A percentile compares a stretch with the other conserved stretches of the same genome.
Conservation (phyloP, 1,140 invertebrate genomes). For the Andrena cerasifolii region DNA sequence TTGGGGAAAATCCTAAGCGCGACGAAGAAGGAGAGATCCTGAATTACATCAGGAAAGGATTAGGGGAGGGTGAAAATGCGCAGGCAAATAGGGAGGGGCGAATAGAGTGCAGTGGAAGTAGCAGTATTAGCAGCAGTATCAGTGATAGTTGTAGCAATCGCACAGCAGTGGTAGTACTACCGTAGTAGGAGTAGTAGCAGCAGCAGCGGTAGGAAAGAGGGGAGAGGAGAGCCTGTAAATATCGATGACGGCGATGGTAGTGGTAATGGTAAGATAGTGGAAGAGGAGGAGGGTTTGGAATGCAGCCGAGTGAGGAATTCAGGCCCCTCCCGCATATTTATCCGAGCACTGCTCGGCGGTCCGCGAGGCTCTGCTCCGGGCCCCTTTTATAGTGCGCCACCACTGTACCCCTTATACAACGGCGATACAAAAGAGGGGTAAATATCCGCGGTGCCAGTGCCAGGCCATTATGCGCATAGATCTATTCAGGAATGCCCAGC, state of each 20-base stretch:
- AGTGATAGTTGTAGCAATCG: not conserved
- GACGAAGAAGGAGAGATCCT: too few relatives aligned
- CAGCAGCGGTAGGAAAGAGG: not conserved
- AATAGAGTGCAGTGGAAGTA: not conserved
- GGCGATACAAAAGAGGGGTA: conserved; percentile 33
- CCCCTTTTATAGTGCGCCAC: conserved; percentile 79
- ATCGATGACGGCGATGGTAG: conserved; percentile 40
- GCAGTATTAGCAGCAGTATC: not conserved
- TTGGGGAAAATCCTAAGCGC: too few relatives aligned
- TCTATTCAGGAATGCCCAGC: conserved; percentile 69
- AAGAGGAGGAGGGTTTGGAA: conserved; percentile 72
- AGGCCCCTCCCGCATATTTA: conserved; percentile 83
- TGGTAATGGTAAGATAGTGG: conserved; percentile 43
- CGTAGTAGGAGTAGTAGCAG: not conserved
- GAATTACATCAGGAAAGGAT: too few relatives aligned
- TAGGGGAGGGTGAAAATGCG: too few relatives aligned
- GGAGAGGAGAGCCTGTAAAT: conserved; percentile 32
- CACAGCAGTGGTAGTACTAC: not conserved
- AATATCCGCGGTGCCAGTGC: conserved; percentile 57
- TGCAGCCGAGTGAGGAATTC: conserved; percentile 82
- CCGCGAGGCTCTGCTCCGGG: conserved; percentile 65
- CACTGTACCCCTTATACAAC: conserved; percentile 35
- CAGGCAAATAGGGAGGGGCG: too few relatives aligned
- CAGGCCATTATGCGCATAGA: conserved; percentile 54
- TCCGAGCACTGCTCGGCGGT: conserved; percentile 73